Evolutionary conservation across 1,140 invertebrate species (phyloP), one percentile per base, ranked within the genome.

Genomic region (Drosophila prosaltans): DNA sequence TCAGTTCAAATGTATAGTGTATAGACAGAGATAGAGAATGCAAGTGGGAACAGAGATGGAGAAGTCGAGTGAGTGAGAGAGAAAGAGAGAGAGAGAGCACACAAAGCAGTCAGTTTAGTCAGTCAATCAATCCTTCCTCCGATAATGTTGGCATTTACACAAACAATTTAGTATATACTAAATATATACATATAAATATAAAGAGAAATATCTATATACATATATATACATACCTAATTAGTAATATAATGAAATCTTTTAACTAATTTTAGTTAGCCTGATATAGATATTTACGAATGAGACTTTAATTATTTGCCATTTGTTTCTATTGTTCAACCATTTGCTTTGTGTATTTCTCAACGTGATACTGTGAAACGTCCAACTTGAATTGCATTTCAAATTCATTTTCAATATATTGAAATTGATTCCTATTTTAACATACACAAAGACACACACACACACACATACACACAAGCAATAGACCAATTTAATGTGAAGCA

Each of bases 1-100:
- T 91, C 80, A 91, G 91, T 91, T 91, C 90, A 91, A 91, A 91
- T 91, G 82, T 91, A 91, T 84, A 91, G 91, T 91, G 75, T 90
- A 85, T 79, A 69, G 59, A 72, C 57, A 78, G 69, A 77, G 74
- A 74, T 64, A 72, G 72, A 75, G 45, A 74, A 62, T 55, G 30
- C 67, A 66, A 39, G 28, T 30, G 4, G 28, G 28, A 30, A 60
- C 11, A 62, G 63, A 59, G 21, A 48, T 30, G 28, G 2, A 30
- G 28, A 30, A 4, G 2, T 2, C 2, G 39, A 43, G 43, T 59
- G 28, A 45, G 36, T 41, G 51, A 8, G 16, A 36, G 2, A 58
- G 58, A 63, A 48, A 61, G 58, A 71, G 61, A 40, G 63, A 63
- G 30, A 40, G 39, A 60, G 28, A 57, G 58, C 57, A 43, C 59